A percentile compares a stretch with the other conserved stretches of the same genome.
Evolutionary conservation across 1,140 invertebrate species (phyloP).

Genomic region (Atta cephalotes): DNA sequence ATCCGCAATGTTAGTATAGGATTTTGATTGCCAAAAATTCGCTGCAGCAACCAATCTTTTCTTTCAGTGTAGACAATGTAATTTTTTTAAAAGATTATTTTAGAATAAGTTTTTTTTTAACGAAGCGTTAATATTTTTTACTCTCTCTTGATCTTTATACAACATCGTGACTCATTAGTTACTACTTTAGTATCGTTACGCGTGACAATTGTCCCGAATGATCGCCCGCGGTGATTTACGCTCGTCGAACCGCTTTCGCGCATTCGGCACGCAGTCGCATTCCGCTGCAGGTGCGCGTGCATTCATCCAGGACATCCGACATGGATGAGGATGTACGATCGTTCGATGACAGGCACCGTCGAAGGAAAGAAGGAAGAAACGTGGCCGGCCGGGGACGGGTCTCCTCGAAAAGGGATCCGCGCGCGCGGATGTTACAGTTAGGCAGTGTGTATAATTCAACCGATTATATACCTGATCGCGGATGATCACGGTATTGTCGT

Average conservation of each 20-base stretch:
- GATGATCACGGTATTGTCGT: conserved; percentile 71
- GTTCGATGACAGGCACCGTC: conserved; percentile 15
- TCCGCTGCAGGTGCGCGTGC: conserved; percentile 46
- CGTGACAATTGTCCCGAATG: conserved; percentile 12
- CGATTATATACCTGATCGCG: conserved; percentile 78
- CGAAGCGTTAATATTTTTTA: background rate
- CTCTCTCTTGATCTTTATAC: background rate
- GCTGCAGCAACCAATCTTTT: no score
- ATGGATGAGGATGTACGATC: conserved; percentile 20
- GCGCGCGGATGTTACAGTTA: conserved; percentile 75
- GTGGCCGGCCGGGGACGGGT: conserved; percentile 13
- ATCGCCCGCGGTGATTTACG: conserved; percentile 40
- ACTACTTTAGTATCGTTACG: conserved; percentile 32
- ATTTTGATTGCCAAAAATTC: no score
- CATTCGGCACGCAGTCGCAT: conserved; percentile 12
- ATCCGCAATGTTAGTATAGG: no score
- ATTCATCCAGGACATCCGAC: conserved; percentile 50
- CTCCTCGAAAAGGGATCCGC: conserved; percentile 17
- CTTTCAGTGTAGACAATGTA: background rate
- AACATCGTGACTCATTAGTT: conserved; percentile 37
- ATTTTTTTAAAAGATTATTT: background rate
- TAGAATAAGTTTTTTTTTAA: background rate
- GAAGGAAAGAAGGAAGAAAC: conserved; percentile 24
- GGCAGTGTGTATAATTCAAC: conserved; percentile 71
- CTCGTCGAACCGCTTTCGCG: background rate